Conservation (phyloP, 2,113 vertebrate species). For the Psephotus haematonotus region DNA sequence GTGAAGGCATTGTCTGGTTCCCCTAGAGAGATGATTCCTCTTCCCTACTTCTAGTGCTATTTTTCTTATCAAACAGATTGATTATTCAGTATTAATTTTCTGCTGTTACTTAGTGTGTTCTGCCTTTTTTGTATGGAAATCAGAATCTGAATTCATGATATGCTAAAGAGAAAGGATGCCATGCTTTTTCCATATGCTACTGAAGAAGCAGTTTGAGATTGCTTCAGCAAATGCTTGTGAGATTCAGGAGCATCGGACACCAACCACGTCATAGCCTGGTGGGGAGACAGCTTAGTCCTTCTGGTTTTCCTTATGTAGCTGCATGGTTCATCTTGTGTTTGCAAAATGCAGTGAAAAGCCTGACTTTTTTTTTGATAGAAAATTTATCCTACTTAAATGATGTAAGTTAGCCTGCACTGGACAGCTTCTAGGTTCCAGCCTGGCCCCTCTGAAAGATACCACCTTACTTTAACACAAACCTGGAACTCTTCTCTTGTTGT, state of each 20-base stretch:
- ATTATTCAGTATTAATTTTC: neutral
- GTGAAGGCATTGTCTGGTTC: neutral
- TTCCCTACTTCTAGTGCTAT: neutral
- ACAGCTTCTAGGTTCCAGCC: neutral
- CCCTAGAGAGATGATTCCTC: neutral
- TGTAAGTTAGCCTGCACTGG: neutral
- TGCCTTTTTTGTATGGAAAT: neutral
- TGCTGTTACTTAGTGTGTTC: neutral
- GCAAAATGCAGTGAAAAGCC: neutral
- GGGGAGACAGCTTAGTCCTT: neutral
- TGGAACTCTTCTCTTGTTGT: neutral
- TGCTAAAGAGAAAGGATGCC: neutral
- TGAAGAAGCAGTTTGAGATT: neutral
- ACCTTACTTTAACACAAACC: neutral
- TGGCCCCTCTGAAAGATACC: neutral
- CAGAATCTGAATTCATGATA: neutral
- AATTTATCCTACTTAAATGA: neutral
- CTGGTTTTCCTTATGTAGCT: neutral
- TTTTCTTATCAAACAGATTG: neutral
- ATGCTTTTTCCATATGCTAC: rapidly evolving
- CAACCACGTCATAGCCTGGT: neutral
- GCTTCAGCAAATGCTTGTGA: neutral
- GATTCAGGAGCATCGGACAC: neutral
- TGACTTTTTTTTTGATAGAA: neutral
- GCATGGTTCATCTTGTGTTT: neutral